Conservation (phyloP, 2,888 invertebrate genomes). For the Trypoxylon attenuatum region DNA sequence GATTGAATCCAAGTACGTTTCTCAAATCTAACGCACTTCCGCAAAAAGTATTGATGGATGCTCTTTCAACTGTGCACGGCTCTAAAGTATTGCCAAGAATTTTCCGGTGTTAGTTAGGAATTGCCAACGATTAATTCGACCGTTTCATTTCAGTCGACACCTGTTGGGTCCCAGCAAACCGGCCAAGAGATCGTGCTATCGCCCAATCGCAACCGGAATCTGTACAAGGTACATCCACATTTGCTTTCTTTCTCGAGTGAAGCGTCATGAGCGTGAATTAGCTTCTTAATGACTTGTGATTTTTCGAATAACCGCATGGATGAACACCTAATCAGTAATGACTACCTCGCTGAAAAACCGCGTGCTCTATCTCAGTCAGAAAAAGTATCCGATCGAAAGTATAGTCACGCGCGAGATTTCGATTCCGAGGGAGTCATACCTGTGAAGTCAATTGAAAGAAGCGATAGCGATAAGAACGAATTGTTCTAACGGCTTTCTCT, state of each 20-base stretch:
- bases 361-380: no score
- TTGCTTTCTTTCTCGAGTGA: not conserved
- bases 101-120: not conserved
- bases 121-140: slow-evolving; percentile 24
- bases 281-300: not conserved
- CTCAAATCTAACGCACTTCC: no score
- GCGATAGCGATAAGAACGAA: no score
- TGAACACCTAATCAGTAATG: not conserved
- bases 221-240: not conserved
- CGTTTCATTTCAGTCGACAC: slow-evolving; percentile 84
- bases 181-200: slow-evolving; percentile 94
- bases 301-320: not conserved
- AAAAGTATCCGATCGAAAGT: no score
- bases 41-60: no score
- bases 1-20: slow-evolving; percentile 59
- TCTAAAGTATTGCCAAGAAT: not conserved
- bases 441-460: no score
- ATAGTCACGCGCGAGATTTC: no score
- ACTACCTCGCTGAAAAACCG: not conserved
- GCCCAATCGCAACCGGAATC: slow-evolving; percentile 83
- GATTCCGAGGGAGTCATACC: no score
- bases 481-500: slow-evolving; percentile 5
- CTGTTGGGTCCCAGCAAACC: slow-evolving; percentile 93
- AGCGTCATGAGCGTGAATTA: not conserved
- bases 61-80: no score